phyloP scores from a whole-genome alignment of 2,888 invertebrate species.

The Dione juno region DNA sequence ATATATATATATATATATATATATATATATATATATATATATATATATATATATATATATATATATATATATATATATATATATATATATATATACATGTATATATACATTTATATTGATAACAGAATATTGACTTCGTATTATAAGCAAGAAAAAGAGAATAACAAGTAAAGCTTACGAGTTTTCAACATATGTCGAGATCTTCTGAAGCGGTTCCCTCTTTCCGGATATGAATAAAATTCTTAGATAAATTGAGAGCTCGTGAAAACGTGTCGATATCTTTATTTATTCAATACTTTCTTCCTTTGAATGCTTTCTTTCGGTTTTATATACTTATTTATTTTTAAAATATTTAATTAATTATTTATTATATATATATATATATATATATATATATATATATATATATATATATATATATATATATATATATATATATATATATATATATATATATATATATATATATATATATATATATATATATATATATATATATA shows the following conservation, averaged over 20 bases:
- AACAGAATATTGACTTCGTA: constrained; percentile 11
- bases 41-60: too few species aligned
- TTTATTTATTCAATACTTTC: constrained; percentile 80
- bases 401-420: too few species aligned
- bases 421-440: too few species aligned
- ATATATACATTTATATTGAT: too few species aligned
- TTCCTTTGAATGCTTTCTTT: constrained; percentile 63
- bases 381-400: background rate
- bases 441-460: too few species aligned
- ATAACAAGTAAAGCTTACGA: constrained; percentile 66
- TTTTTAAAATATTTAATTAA: constrained; percentile 32
- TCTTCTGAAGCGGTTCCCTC: constrained; percentile 70
- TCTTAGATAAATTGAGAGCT: constrained; percentile 79
- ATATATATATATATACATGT: too few species aligned
- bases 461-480: too few species aligned
- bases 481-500: too few species aligned
- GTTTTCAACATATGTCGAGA: constrained; percentile 66
- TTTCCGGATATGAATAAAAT: constrained; percentile 76
- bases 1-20: too few species aligned
- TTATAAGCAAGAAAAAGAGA: constrained; percentile 48
- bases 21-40: too few species aligned
- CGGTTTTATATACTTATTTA: constrained; percentile 59
- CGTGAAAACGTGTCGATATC: constrained; percentile 80
- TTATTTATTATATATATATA: background rate
- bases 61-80: too few species aligned